phyloP scores from a whole-genome alignment of 2,797 vertebrate species.

The Pitangus sulphuratus region DNA sequence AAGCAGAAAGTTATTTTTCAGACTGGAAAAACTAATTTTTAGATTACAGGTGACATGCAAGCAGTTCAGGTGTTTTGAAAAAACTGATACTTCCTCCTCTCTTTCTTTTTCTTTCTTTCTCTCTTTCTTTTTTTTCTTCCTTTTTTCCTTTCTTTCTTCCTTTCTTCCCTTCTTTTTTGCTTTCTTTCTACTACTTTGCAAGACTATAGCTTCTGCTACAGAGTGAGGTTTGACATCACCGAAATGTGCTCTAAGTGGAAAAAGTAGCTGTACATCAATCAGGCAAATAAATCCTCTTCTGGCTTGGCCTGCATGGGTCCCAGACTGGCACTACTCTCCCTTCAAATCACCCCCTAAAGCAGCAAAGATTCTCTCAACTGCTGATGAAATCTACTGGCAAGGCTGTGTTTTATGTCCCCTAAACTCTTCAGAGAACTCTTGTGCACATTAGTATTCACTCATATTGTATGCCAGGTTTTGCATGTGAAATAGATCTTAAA shows the following conservation, averaged over 20 bases:
- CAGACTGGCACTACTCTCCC: background rate
- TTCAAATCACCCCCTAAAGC: background rate
- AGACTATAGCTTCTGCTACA: background rate
- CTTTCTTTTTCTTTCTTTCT: background rate
- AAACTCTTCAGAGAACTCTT: background rate
- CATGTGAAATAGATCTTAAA: constrained; percentile 10
- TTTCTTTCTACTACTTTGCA: background rate
- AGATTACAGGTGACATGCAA: background rate
- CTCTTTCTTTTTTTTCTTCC: too few species aligned
- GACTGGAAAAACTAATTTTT: background rate
- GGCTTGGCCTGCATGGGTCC: background rate
- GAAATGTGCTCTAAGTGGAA: background rate
- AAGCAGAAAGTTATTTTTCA: background rate
- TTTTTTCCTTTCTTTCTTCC: background rate
- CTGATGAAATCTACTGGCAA: too few species aligned
- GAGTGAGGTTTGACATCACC: background rate
- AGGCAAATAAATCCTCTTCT: background rate
- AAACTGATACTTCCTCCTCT: background rate
- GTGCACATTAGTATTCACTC: background rate
- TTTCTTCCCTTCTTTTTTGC: too few species aligned
- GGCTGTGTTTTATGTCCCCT: background rate
- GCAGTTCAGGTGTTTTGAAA: background rate
- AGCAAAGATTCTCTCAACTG: too few species aligned
- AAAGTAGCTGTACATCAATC: background rate
- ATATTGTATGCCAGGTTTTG: background rate